phyloP scores from a whole-genome alignment of 2,888 invertebrate species.

The Parelbella ahira region DNA sequence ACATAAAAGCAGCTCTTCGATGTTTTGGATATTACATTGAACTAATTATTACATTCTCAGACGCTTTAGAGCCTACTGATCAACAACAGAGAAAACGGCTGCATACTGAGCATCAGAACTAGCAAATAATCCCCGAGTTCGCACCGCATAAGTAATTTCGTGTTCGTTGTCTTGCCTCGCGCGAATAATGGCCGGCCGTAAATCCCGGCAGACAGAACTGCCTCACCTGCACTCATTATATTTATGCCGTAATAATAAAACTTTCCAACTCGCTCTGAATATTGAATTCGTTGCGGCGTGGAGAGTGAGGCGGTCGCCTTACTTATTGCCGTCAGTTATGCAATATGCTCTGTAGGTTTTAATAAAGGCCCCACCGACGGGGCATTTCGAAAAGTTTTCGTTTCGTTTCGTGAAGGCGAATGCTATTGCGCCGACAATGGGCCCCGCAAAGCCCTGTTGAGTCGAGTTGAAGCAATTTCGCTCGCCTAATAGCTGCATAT shows the following conservation, averaged over 20 bases:
- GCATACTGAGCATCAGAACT: conserved; percentile 42
- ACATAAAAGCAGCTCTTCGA: too few species aligned
- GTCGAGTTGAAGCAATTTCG: conserved; percentile 49
- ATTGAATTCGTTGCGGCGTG: conserved; percentile 71
- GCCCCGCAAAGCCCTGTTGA: conserved; percentile 52
- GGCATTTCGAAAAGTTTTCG: conserved; percentile 75
- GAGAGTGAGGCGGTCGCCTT: conserved; percentile 63
- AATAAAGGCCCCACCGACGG: conserved; percentile 70
- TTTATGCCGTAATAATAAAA: conserved; percentile 79
- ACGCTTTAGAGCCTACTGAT: too few species aligned
- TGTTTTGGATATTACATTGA: too few species aligned
- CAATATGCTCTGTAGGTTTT: conserved; percentile 71
- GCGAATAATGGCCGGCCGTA: conserved; percentile 57
- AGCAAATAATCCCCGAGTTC: conserved; percentile 53
- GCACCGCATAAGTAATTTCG: conserved; percentile 56
- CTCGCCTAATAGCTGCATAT: conserved; percentile 48
- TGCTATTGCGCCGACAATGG: conserved; percentile 65
- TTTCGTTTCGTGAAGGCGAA: conserved; percentile 73
- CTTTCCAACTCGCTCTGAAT: conserved; percentile 73
- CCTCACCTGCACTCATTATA: conserved; percentile 79
- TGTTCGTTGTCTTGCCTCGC: conserved; percentile 50
- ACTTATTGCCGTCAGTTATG: conserved; percentile 76
- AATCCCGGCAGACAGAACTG: conserved; percentile 70
- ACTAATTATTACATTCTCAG: too few species aligned
- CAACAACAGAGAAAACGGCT: not conserved